Evolutionary conservation across 2,113 vertebrate species (phyloP).

Genomic region (Indicator maculatus): DNA sequence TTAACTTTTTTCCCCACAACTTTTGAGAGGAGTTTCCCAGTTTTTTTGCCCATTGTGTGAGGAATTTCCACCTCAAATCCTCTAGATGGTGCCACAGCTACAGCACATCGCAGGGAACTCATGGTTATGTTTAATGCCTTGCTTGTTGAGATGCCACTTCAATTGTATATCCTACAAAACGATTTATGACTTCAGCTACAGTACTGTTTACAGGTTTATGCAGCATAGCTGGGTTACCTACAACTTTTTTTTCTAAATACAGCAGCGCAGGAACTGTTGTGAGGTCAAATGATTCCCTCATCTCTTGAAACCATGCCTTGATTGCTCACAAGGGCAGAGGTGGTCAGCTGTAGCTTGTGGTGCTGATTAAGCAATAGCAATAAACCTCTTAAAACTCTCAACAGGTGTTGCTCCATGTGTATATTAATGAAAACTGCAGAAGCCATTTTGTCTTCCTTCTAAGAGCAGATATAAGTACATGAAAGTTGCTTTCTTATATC

Average conservation of each 20-base stretch:
- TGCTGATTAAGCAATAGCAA: conserved; percentile 27
- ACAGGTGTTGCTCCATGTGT: conserved; percentile 61
- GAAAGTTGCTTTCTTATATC: conserved; percentile 56
- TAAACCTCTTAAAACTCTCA: conserved; percentile 38
- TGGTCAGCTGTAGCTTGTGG: background rate
- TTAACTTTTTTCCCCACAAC: no score
- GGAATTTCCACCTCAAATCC: conserved; percentile 43
- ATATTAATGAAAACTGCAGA: conserved; percentile 49
- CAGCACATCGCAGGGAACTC: background rate
- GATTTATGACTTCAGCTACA: conserved; percentile 4
- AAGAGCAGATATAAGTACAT: conserved; percentile 53
- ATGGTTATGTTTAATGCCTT: background rate
- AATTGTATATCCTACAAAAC: background rate
- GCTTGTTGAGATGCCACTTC: conserved; percentile 12
- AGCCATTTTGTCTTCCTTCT: conserved; percentile 63
- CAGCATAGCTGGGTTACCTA: background rate
- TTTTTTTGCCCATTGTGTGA: background rate
- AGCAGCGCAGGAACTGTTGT: background rate
- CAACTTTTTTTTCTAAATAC: background rate
- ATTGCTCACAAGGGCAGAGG: background rate
- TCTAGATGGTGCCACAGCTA: conserved; percentile 78
- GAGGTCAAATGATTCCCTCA: background rate
- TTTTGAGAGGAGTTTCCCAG: background rate
- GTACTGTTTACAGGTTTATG: background rate
- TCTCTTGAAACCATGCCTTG: background rate